These are phyloP conservation scores for Thecophora atra DNA, from an alignment of 2,888 invertebrate species.

Conservation along the genomic window DNA sequence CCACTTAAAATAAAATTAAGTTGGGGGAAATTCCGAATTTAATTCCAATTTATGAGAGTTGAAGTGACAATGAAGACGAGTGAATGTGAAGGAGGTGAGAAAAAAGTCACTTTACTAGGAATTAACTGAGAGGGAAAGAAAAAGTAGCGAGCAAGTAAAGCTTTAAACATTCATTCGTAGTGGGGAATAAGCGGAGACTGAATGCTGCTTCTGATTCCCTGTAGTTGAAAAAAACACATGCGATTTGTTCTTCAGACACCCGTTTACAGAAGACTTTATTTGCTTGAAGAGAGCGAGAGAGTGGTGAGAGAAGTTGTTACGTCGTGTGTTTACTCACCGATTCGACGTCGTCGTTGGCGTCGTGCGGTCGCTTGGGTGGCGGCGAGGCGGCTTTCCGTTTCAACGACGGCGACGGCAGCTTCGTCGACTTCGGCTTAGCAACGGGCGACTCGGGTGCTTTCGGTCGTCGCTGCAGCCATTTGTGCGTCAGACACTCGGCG, in stretches of 20 bases:
- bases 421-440: slow-evolving; percentile 53
- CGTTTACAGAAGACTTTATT: neutral
- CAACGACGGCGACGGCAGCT: slow-evolving; percentile 53
- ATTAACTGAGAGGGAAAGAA: neutral
- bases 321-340: slow-evolving; percentile 31
- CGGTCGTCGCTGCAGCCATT: slow-evolving; percentile 79
- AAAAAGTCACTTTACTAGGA: neutral
- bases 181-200: too few species aligned
- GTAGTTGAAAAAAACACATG: neutral
- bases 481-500: slow-evolving; percentile 83
- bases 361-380: slow-evolving; percentile 52
- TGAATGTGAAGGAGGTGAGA: neutral
- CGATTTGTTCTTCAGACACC: neutral
- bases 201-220: too few species aligned
- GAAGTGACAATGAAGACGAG: neutral
- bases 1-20: slow-evolving; percentile 33
- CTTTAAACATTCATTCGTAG: neutral
- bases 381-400: slow-evolving; percentile 61
- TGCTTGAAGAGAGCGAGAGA: neutral
- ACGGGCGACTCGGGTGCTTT: slow-evolving; percentile 53
- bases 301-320: neutral
- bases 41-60: slow-evolving; percentile 15
- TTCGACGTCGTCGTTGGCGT: slow-evolving; percentile 36
- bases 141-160: neutral
- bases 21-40: slow-evolving; percentile 28